Conservation (phyloP, 1,140 invertebrate genomes). For the Rhizoglyphus robini region DNA sequence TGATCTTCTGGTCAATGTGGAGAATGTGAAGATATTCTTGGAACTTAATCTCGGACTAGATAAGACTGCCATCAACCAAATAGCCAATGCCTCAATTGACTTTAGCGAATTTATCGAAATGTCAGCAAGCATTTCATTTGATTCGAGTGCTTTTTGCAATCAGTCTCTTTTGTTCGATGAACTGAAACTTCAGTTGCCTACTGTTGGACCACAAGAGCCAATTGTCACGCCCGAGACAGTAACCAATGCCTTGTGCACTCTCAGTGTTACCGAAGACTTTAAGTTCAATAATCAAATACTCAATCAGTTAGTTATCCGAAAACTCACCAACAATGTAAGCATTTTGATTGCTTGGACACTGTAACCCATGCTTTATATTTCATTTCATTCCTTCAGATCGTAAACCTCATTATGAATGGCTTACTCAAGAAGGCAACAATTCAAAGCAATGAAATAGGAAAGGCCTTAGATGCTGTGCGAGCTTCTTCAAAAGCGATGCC, state of each 20-base stretch:
- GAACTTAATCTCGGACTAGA: slow-evolving; percentile 17
- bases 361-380: background rate
- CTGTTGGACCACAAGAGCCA: background rate
- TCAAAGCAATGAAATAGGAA: slow-evolving; percentile 12
- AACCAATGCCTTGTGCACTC: slow-evolving; percentile 11
- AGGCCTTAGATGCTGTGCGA: slow-evolving; percentile 19
- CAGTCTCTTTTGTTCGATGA: slow-evolving; percentile 3
- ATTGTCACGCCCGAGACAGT: background rate
- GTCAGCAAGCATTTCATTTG: background rate
- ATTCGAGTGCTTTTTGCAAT: slow-evolving; percentile 18
- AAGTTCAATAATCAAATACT: slow-evolving; percentile 19
- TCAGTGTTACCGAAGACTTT: slow-evolving; percentile 17
- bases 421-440: slow-evolving; percentile 22
- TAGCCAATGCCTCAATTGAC: slow-evolving; percentile 20
- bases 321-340: slow-evolving; percentile 19
- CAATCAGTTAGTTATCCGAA: slow-evolving; percentile 12
- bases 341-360: background rate
- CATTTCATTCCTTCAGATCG: slow-evolving; percentile 18
- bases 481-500: slow-evolving; percentile 21
- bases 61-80: background rate
- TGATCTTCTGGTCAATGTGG: slow-evolving; percentile 16
- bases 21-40: slow-evolving; percentile 17
- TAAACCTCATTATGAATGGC: slow-evolving; percentile 22
- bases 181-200: background rate
- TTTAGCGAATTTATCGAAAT: slow-evolving; percentile 17